Evolutionary conservation across 2,797 vertebrate species (phyloP).

Genomic region (Streptopelia turtur): DNA sequence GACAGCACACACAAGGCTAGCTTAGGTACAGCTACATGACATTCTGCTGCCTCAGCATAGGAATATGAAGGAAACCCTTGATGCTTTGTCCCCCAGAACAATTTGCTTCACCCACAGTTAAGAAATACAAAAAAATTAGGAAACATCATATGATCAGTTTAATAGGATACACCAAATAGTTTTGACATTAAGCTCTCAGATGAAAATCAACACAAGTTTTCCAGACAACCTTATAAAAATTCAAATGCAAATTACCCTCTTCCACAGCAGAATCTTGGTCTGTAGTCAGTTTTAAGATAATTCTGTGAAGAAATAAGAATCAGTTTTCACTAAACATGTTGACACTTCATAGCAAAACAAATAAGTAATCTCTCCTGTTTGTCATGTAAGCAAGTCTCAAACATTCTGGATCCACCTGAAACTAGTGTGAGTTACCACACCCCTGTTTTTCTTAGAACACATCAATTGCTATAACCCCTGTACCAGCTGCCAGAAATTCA

Average conservation of each 20-base stretch:
- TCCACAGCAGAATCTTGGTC: conserved; percentile 73
- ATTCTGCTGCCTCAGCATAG: not conserved
- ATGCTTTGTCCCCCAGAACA: not conserved
- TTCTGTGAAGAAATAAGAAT: conserved; percentile 67
- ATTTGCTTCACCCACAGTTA: not conserved
- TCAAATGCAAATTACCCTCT: conserved; percentile 48
- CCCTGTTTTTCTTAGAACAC: not conserved
- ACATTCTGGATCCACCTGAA: not conserved
- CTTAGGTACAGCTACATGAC: not conserved
- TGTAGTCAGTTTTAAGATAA: conserved; percentile 73
- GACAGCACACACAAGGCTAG: not conserved
- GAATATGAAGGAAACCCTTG: not conserved
- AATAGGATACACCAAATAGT: not conserved
- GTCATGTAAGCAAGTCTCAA: accelerated
- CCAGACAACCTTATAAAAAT: not conserved
- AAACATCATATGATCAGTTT: not conserved
- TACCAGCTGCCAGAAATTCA: not conserved
- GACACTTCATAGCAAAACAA: not conserved
- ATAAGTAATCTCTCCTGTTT: not conserved
- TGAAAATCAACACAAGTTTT: not conserved
- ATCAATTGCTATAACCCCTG: not conserved
- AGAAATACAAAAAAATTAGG: not conserved
- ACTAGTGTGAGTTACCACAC: not conserved
- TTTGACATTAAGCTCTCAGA: not conserved
- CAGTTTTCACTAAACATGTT: not conserved